A percentile compares a stretch with the other conserved stretches of the same genome.
These are phyloP conservation scores for Clarias magur DNA, from an alignment of 2,113 vertebrate genomes.

Conservation along the genomic window DNA sequence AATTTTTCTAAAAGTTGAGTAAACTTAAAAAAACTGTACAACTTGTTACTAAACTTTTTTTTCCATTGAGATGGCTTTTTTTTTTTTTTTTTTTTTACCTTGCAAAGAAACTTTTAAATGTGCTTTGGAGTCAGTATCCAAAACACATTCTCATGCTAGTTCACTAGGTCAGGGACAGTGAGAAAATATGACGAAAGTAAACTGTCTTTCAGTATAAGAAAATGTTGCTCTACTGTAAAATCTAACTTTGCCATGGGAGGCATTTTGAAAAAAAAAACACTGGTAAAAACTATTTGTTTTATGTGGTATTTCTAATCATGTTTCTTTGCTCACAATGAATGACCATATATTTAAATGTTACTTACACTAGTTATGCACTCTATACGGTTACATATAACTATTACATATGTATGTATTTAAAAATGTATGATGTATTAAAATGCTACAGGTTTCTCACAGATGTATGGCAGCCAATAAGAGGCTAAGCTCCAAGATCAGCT, in stretches of 20 bases:
- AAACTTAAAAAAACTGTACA: no score
- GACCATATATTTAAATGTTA: neutral
- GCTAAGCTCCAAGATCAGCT: constrained; percentile 16
- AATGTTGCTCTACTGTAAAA: neutral
- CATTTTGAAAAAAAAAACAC: neutral
- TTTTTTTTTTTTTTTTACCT: no score
- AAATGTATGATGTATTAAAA: neutral
- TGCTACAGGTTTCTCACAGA: neutral
- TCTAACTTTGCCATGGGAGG: neutral
- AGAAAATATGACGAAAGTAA: no score
- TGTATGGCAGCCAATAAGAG: neutral
- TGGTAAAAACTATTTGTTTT: neutral
- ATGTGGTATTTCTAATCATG: neutral
- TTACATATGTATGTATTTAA: no score
- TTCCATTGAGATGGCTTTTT: no score
- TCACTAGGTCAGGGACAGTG: no score
- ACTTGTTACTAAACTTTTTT: no score
- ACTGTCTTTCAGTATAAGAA: no score
- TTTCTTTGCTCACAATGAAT: neutral
- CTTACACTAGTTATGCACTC: neutral
- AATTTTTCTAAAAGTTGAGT: no score
- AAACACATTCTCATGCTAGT: no score
- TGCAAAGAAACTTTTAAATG: no score
- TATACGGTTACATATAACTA: neutral
- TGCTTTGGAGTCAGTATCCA: no score